Percentiles rank a stretch among this genome's conserved stretches.
These are phyloP conservation scores for Thaumatotibia leucotreta DNA, from an alignment of 1,140 invertebrate genomes.

Conservation along the genomic window DNA sequence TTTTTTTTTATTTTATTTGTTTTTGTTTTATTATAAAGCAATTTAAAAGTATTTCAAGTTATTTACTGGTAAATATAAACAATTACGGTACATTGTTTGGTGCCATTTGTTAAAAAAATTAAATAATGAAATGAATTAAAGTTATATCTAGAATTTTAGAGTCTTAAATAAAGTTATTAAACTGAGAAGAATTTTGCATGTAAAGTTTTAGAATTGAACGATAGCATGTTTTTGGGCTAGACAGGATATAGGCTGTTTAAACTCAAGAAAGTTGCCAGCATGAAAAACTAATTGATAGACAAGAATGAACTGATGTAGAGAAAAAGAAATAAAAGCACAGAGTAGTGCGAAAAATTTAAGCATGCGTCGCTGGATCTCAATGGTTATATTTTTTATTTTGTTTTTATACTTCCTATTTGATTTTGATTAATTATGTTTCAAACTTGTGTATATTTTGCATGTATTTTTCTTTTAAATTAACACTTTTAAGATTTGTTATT, in stretches of 20 bases:
- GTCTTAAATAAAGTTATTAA: neutral
- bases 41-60: constrained; percentile 14
- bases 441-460: constrained; percentile 53
- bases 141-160: neutral
- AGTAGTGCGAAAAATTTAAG: constrained; percentile 68
- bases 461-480: constrained; percentile 40
- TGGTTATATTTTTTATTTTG: constrained; percentile 42
- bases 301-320: constrained; percentile 48
- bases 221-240: constrained; percentile 60
- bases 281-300: constrained; percentile 62
- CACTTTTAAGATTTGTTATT: constrained; percentile 21
- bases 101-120: constrained; percentile 41
- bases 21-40: constrained; percentile 17
- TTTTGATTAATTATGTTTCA: constrained; percentile 38
- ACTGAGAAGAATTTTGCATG: constrained; percentile 50
- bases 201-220: constrained; percentile 35
- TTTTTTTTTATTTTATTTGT: constrained; percentile 35
- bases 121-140: constrained; percentile 11
- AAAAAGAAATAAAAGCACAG: constrained; percentile 62
- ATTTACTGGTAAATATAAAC: constrained; percentile 7
- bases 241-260: constrained; percentile 38
- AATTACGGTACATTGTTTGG: constrained; percentile 36
- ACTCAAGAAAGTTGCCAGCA: constrained; percentile 54
- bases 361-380: constrained; percentile 63
- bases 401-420: constrained; percentile 41